phyloP scores from a whole-genome alignment of 2,888 invertebrate genomes.

The Bimastos eiseni region DNA sequence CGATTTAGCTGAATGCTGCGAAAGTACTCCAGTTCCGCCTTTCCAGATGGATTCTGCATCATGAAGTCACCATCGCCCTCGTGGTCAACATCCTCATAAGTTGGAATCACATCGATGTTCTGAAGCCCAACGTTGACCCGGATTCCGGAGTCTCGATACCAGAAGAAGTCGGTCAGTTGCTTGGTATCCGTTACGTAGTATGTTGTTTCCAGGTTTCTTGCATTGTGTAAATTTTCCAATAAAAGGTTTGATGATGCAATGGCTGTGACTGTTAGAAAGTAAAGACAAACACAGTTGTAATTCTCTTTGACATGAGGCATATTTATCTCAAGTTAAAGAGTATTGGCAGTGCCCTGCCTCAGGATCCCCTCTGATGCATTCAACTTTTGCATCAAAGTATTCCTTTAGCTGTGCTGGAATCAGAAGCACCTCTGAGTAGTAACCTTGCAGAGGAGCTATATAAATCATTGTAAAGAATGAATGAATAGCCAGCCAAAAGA shows the following conservation, averaged over 20 bases:
- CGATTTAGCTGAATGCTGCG: slow-evolving; percentile 47
- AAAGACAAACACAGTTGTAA: background rate
- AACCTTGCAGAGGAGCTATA: no score
- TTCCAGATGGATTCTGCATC: slow-evolving; percentile 28
- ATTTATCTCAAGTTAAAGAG: background rate
- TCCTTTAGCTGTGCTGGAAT: no score
- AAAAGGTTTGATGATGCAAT: slow-evolving; percentile 53
- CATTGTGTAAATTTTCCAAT: slow-evolving; percentile 52
- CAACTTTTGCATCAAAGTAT: no score
- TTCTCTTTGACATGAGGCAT: background rate
- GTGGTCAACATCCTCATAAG: slow-evolving; percentile 55
- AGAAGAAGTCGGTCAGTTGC: slow-evolving; percentile 54
- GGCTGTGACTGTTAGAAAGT: background rate
- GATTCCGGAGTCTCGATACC: slow-evolving; percentile 54
- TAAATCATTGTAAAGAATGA: no score
- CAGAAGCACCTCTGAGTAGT: no score
- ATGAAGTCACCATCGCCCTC: slow-evolving; percentile 50
- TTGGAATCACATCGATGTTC: slow-evolving; percentile 54
- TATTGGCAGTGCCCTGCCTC: no score
- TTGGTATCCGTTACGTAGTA: slow-evolving; percentile 56
- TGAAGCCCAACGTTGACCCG: slow-evolving; percentile 54
- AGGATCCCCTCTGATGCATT: no score
- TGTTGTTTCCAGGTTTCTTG: slow-evolving; percentile 50
- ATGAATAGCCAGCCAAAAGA: background rate
- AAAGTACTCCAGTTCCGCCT: slow-evolving; percentile 48